These are phyloP conservation scores for Nomada ruficornis DNA, from an alignment of 2,888 invertebrate genomes.

Conservation along the genomic window DNA sequence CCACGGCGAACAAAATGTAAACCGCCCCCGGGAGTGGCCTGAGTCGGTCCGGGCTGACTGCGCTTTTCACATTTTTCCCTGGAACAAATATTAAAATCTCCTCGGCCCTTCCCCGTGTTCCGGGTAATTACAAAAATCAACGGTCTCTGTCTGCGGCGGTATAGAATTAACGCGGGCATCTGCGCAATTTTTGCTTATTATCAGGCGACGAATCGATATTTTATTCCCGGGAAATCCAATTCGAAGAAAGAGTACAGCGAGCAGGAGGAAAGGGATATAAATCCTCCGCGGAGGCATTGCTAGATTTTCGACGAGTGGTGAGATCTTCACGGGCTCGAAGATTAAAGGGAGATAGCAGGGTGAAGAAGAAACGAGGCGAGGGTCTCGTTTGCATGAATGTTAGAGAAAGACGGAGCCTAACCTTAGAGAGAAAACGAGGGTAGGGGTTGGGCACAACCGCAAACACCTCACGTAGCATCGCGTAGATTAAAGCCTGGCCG, in stretches of 20 bases:
- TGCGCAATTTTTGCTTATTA: too few species aligned
- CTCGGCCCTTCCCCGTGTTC: slow-evolving; percentile 3
- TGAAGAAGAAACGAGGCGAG: background rate
- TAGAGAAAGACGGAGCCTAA: slow-evolving; percentile 16
- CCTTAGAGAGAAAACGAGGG: slow-evolving; percentile 16
- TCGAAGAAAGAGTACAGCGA: background rate
- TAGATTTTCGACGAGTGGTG: slow-evolving; percentile 4
- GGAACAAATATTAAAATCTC: slow-evolving; percentile 47
- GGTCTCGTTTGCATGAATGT: slow-evolving; percentile 71
- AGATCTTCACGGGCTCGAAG: slow-evolving; percentile 26
- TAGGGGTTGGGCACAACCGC: slow-evolving; percentile 66
- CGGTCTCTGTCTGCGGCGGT: background rate
- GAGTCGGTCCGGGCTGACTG: background rate
- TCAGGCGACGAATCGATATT: slow-evolving; percentile 23
- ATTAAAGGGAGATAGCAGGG: background rate
- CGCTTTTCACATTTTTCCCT: background rate
- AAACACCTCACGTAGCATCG: slow-evolving; percentile 80
- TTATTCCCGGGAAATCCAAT: slow-evolving; percentile 57
- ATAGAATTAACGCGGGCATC: background rate
- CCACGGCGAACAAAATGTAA: slow-evolving; percentile 24
- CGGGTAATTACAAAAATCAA: slow-evolving; percentile 36
- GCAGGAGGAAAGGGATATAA: background rate
- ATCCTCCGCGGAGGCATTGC: background rate
- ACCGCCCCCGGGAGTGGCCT: slow-evolving; percentile 5
- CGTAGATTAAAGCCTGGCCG: slow-evolving; percentile 78